Evolutionary conservation across 2,888 invertebrate species (phyloP).

Genomic region (Archips xylosteana): DNA sequence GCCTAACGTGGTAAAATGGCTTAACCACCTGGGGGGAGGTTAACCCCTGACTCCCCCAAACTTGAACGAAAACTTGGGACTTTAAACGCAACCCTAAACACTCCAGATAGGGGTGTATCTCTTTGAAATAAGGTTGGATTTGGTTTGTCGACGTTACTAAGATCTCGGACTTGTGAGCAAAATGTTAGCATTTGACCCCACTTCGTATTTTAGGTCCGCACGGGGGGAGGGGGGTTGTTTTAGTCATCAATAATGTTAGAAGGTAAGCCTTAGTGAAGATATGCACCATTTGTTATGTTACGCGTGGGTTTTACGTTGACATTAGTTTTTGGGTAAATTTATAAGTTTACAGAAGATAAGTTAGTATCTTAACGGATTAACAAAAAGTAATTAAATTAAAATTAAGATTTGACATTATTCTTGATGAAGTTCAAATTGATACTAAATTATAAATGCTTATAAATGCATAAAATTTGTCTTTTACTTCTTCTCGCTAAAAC

Average conservation of each 20-base stretch:
- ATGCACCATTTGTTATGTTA: constrained; percentile 60
- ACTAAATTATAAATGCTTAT: too few species aligned
- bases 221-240: constrained; percentile 68
- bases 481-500: too few species aligned
- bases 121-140: constrained; percentile 42
- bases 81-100: constrained; percentile 47
- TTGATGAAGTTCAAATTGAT: too few species aligned
- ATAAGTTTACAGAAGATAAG: neutral
- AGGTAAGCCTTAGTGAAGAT: constrained; percentile 74
- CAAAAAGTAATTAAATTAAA: too few species aligned
- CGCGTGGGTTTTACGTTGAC: constrained; percentile 23
- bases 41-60: constrained; percentile 43
- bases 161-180: constrained; percentile 59
- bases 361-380: neutral
- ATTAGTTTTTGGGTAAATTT: constrained; percentile 24
- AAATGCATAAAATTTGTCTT: too few species aligned
- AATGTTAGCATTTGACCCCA: constrained; percentile 82
- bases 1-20: constrained; percentile 84
- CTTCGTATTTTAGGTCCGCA: constrained; percentile 76
- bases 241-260: constrained; percentile 83
- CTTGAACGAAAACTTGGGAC: constrained; percentile 53
- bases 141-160: constrained; percentile 31
- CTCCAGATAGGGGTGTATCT: constrained; percentile 48
- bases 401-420: too few species aligned
- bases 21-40: constrained; percentile 79